These are phyloP conservation scores for Syngnathus typhle DNA, from an alignment of 2,113 vertebrate genomes.

Conservation along the genomic window DNA sequence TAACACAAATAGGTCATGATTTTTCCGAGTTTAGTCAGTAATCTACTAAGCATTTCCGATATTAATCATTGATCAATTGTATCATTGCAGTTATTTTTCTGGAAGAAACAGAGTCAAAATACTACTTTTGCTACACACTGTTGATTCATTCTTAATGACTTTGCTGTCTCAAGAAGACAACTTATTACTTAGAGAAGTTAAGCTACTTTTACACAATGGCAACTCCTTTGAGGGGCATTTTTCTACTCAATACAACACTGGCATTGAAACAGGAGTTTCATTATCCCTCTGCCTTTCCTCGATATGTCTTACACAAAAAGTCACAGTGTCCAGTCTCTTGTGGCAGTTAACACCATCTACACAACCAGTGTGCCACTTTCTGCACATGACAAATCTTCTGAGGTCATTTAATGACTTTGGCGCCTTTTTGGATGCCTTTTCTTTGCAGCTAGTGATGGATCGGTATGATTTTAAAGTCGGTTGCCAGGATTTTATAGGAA, in stretches of 20 bases:
- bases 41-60: neutral
- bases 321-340: conserved; percentile 15
- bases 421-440: conserved; percentile 43
- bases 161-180: neutral
- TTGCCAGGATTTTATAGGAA: conserved; percentile 48
- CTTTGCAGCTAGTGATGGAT: conserved; percentile 38
- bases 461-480: conserved; percentile 57
- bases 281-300: neutral
- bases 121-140: neutral
- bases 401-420: conserved; percentile 51
- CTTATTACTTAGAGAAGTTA: neutral
- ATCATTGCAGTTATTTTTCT: neutral
- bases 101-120: neutral
- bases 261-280: neutral
- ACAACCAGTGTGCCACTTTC: conserved; percentile 17
- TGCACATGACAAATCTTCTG: conserved; percentile 43
- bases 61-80: neutral
- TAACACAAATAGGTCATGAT: neutral
- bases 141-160: neutral
- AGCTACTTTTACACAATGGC: neutral
- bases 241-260: neutral
- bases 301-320: neutral
- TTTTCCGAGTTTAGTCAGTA: neutral
- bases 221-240: neutral
- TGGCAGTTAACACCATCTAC: conserved; percentile 14